Evolutionary conservation across 2,797 vertebrate species (phyloP).

Genomic region (Glossophaga mutica): DNA sequence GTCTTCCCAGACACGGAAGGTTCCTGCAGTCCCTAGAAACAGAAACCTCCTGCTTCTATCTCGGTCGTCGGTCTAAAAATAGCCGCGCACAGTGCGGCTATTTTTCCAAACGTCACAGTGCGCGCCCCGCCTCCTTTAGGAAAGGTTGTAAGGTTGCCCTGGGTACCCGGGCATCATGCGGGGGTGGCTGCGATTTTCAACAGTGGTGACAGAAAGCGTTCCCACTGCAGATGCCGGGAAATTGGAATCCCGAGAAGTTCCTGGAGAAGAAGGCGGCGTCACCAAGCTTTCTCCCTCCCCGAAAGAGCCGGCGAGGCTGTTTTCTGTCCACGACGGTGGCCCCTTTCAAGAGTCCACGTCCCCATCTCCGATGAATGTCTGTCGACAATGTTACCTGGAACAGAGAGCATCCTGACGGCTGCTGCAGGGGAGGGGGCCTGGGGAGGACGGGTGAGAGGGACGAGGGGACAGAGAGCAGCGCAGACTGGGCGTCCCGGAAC

Average conservation of each 20-base stretch:
- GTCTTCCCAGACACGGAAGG: slow-evolving; percentile 68
- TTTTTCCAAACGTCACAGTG: slow-evolving; percentile 63
- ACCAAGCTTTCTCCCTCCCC: background rate
- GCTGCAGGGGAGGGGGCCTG: no score
- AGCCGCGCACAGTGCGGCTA: slow-evolving; percentile 61
- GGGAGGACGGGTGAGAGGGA: no score
- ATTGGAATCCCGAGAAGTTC: background rate
- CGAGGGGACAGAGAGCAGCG: background rate
- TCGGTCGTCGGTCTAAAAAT: slow-evolving; percentile 76
- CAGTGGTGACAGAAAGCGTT: background rate
- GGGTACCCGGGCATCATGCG: background rate
- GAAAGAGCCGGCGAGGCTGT: background rate
- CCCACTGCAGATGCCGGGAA: background rate
- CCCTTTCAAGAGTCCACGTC: background rate
- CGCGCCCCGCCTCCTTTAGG: slow-evolving; percentile 27
- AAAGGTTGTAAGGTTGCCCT: background rate
- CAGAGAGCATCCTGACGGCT: background rate
- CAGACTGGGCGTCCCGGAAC: background rate
- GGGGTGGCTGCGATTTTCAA: background rate
- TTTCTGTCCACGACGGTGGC: background rate
- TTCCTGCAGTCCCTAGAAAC: slow-evolving; percentile 74
- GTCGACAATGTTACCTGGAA: background rate
- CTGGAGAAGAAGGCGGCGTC: background rate
- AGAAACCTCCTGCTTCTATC: slow-evolving; percentile 76
- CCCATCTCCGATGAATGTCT: background rate